Evolutionary conservation across 2,113 vertebrate species (phyloP).

Genomic region (Percina caprodes): DNA sequence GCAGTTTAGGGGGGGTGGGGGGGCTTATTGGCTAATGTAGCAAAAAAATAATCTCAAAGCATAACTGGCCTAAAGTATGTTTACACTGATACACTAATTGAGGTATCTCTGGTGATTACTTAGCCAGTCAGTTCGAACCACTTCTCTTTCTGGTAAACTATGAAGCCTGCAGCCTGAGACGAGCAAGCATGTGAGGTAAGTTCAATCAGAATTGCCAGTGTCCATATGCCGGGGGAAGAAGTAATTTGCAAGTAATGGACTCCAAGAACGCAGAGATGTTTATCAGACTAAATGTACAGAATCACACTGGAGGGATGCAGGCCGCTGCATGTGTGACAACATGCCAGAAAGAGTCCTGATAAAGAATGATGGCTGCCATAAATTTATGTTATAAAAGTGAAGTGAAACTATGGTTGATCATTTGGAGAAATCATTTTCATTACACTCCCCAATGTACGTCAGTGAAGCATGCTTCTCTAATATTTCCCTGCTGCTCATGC

Average conservation of each 20-base stretch:
- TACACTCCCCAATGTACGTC: constrained; percentile 30
- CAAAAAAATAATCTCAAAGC: constrained; percentile 52
- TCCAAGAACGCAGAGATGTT: constrained; percentile 68
- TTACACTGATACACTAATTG: constrained; percentile 71
- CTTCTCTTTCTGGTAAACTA: constrained; percentile 58
- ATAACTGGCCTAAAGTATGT: constrained; percentile 61
- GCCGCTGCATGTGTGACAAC: constrained; percentile 60
- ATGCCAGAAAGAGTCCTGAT: constrained; percentile 50
- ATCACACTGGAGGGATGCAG: constrained; percentile 55
- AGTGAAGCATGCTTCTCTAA: constrained; percentile 29
- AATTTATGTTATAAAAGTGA: constrained; percentile 57
- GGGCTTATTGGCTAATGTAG: constrained; percentile 37
- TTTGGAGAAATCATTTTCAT: constrained; percentile 59
- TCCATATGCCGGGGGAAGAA: constrained; percentile 68
- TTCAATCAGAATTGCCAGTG: constrained; percentile 70
- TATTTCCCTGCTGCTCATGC: constrained; percentile 9
- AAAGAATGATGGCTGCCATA: constrained; percentile 58
- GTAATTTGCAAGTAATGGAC: constrained; percentile 78
- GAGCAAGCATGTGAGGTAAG: constrained; percentile 58
- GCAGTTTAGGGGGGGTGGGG: not conserved
- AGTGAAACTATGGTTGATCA: constrained; percentile 40
- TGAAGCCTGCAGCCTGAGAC: constrained; percentile 47
- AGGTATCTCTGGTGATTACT: constrained; percentile 68
- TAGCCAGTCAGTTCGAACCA: constrained; percentile 61
- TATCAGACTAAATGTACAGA: constrained; percentile 74